Base-by-base conservation (phyloP, 2,797 vertebrate species). In the Gallirallus australis region DNA sequence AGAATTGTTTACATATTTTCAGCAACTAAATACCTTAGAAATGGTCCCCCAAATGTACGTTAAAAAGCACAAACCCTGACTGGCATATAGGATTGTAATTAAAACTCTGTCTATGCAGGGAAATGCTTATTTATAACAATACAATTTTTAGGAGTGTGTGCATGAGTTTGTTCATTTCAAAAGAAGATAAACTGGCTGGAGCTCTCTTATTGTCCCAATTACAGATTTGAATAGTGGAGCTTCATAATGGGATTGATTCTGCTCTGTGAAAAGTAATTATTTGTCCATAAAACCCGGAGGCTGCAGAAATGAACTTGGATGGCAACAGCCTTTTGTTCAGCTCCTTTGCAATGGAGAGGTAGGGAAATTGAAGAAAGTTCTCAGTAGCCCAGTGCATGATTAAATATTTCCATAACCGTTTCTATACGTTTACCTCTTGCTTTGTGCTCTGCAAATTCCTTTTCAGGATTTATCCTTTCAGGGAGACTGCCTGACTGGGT, bases 281-380 rank as follows among this genome's bases (percentile, higher is more conserved):
- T 97, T 97, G 92, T 91, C 95, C 93, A 70, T 94, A 95, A 97
- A 97, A 86, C 91, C 84, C 57, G 91, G 65, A 95, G 80, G 80
- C 85, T 64, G 40, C 90, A 93, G 93, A 82, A 89, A 94, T 86
- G 50, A 92, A 95, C 84, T 95, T 54, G 0, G 89, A 86, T 87
- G 84, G 70, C 90, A 82, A 80, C 56, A 90, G 81, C 82, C 78
- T 96, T 98, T 98, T 98, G 97, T 98, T 94, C 86, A 66, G 60
- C 60, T 89, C 42, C 81, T 86, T 81, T 82, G 66, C 78, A 60
- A 25, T 24, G 48, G 86, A 84, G 75, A 94, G 82, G 87, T 76
- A 92, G 84, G 42, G 47, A 93, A 93, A 95, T 83, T 65, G 92
- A 91, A 96, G 92, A 91, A 95, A 88, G 76, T 91, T 94, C 84